Evolutionary conservation across 2,113 vertebrate genomes (phyloP).

Genomic region (Atlantisia rogersi): DNA sequence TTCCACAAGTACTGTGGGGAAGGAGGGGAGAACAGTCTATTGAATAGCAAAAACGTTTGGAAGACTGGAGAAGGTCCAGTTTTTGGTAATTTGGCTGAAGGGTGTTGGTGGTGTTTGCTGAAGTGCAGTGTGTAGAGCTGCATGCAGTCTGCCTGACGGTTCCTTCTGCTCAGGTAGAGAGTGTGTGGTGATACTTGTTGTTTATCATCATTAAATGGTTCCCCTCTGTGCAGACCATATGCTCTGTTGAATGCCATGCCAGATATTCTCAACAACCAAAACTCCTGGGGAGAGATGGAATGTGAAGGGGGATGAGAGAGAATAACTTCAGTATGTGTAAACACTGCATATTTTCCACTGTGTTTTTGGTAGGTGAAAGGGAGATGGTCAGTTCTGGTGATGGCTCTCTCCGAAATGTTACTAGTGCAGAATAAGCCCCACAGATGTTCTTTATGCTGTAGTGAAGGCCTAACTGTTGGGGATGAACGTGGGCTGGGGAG

Average conservation of each 20-base stretch:
- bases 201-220: not conserved
- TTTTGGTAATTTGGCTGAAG: not conserved
- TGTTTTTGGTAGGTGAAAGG: not conserved
- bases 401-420: not conserved
- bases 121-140: not conserved
- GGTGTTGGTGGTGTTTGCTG: not conserved
- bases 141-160: fast-evolving
- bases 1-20: not conserved
- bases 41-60: not conserved
- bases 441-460: not conserved
- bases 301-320: not conserved
- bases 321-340: not conserved
- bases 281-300: not conserved
- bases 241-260: not conserved
- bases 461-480: not conserved
- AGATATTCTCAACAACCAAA: not conserved
- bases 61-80: not conserved
- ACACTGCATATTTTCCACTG: not conserved
- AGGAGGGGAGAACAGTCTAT: not conserved
- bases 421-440: not conserved
- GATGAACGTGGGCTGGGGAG: not conserved
- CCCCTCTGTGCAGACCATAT: not conserved
- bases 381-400: not conserved
- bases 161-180: not conserved
- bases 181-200: fast-evolving